Evolutionary conservation across 2,888 invertebrate genomes (phyloP).

Genomic region (Mamestra brassicae): DNA sequence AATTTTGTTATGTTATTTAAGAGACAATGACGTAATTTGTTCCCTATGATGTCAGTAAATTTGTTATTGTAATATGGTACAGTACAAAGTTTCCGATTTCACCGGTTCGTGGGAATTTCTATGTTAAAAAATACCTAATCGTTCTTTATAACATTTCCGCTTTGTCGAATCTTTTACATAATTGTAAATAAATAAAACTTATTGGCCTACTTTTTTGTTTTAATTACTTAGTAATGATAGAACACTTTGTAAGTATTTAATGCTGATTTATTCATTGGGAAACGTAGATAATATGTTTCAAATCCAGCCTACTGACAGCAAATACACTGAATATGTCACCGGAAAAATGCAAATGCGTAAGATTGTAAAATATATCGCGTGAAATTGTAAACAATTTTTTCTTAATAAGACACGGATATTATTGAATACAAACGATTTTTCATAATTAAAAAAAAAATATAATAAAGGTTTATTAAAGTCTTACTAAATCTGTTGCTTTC

Average conservation of each 20-base stretch:
- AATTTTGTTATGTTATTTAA: slow-evolving; percentile 6
- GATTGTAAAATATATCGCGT: too few relatives aligned
- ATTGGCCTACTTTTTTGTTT: slow-evolving; percentile 41
- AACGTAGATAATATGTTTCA: not conserved
- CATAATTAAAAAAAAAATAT: too few relatives aligned
- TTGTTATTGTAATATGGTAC: slow-evolving; percentile 73
- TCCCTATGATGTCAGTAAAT: slow-evolving; percentile 73
- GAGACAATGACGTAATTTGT: slow-evolving; percentile 59
- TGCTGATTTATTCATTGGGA: not conserved
- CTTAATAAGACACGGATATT: too few relatives aligned
- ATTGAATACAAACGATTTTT: too few relatives aligned
- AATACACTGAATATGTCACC: too few relatives aligned
- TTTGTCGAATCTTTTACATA: slow-evolving; percentile 61
- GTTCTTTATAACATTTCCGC: slow-evolving; percentile 62
- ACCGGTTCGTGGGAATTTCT: slow-evolving; percentile 75
- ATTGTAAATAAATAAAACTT: slow-evolving; percentile 42
- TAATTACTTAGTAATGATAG: slow-evolving; percentile 24
- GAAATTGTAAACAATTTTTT: too few relatives aligned
- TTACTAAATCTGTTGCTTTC: too few relatives aligned
- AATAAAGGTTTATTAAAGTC: too few relatives aligned
- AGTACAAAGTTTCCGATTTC: slow-evolving; percentile 76
- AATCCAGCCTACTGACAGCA: not conserved
- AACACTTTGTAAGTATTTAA: not conserved
- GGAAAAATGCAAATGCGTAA: too few relatives aligned
- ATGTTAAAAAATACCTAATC: slow-evolving; percentile 69